phyloP scores from a whole-genome alignment of 1,140 invertebrate species.

The Drosophila ficusphila region DNA sequence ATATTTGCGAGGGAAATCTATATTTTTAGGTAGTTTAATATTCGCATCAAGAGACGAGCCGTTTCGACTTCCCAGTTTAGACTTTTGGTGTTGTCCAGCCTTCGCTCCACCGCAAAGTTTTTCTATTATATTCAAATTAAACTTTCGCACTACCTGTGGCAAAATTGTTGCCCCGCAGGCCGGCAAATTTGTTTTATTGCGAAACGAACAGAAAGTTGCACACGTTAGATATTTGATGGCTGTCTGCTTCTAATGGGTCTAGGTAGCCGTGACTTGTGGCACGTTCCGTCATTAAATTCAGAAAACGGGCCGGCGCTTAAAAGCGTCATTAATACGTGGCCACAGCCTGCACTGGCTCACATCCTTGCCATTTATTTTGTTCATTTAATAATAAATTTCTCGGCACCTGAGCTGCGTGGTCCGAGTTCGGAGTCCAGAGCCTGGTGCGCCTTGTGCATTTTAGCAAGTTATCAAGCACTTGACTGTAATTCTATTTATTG shows the following conservation, averaged over 20 bases:
- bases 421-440: background rate
- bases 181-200: constrained; percentile 42
- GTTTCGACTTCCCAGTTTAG: background rate
- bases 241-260: constrained; percentile 25
- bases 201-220: constrained; percentile 31
- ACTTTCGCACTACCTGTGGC: constrained; percentile 50
- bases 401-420: constrained; percentile 27
- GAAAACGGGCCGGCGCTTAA: constrained; percentile 35
- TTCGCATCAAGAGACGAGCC: background rate
- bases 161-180: constrained; percentile 48
- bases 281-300: constrained; percentile 68
- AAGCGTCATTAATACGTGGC: constrained; percentile 48
- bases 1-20: too few species aligned
- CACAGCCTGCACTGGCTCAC: constrained; percentile 15
- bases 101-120: constrained; percentile 50
- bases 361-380: constrained; percentile 27
- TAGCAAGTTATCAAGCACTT: constrained; percentile 77
- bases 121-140: constrained; percentile 83
- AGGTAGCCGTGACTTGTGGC: constrained; percentile 50
- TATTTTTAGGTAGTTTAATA: background rate
- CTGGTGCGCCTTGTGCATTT: constrained; percentile 47
- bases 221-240: constrained; percentile 47
- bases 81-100: background rate
- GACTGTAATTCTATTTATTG: constrained; percentile 81
- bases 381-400: constrained; percentile 69